phyloP scores from a whole-genome alignment of 2,888 invertebrate species.

The Ophion slaviceki region DNA sequence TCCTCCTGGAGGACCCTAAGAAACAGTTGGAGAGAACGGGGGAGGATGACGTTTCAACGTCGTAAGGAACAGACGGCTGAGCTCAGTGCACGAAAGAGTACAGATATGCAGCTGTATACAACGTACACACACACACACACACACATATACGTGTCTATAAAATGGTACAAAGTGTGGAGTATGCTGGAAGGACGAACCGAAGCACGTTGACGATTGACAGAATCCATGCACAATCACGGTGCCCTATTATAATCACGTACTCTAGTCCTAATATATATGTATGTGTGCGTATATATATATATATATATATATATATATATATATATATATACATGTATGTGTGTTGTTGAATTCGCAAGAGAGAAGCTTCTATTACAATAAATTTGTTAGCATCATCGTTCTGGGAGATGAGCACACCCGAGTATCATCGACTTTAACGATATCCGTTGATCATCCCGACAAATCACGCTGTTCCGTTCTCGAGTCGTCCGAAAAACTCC shows the following conservation, averaged over 20 bases:
- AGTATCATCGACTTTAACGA: conserved; percentile 45
- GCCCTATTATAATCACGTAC: conserved; percentile 15
- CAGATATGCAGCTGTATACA: conserved; percentile 52
- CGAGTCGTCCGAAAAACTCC: neutral
- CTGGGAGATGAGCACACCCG: conserved; percentile 17
- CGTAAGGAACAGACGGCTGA: conserved; percentile 53
- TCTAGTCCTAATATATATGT: neutral
- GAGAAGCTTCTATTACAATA: conserved; percentile 55
- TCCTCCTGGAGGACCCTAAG: conserved; percentile 34
- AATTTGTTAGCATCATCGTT: conserved; percentile 53
- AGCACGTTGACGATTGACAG: conserved; percentile 41
- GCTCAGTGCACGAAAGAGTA: conserved; percentile 27
- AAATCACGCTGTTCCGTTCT: conserved; percentile 28
- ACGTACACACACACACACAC: neutral
- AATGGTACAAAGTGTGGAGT: conserved; percentile 48
- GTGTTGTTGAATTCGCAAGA: neutral
- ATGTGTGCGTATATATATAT: neutral
- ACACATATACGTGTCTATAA: neutral
- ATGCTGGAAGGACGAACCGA: conserved; percentile 49
- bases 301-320: neutral
- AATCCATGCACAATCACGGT: conserved; percentile 30
- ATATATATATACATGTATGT: too few species aligned
- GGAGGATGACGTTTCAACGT: conserved; percentile 57
- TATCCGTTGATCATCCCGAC: conserved; percentile 31
- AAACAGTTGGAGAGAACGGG: conserved; percentile 31